Evolutionary conservation across 2,888 invertebrate species (phyloP), one percentile per base, ranked within the genome.

Genomic region (Tigriopus californicus): DNA sequence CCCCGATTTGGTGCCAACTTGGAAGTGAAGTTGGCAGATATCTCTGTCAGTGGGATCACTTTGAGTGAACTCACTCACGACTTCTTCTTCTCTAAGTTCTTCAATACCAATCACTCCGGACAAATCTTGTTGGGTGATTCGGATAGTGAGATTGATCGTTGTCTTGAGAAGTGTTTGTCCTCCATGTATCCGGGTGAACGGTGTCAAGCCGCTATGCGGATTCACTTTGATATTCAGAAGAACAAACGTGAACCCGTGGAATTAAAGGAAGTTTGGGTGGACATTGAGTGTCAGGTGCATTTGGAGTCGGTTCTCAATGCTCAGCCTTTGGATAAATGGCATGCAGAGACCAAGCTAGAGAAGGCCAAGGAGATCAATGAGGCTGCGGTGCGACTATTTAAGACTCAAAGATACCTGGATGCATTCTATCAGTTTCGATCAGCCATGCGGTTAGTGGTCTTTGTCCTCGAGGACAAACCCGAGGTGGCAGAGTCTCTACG

Each of bases 111-210:
- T 20, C 52, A 24, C 22, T 52, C 52, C 2, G 15, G 18, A 15
- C 33, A 24, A 1, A 33, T 52, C 22, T 15, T 52, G 13, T 10
- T 52, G 11, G 52, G 52, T 10, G 33, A 33, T 24, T 24, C 24
- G 11, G 52, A 52, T 33, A 52, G 33, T 25, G 52, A 52, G 25
- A 33, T 52, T 15, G 52, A 52, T 52, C 52, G 52, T 2, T 25
- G 33, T 33, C 25, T 52, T 52, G 52, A 52, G 13, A 33, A 52
- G 22, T 24, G 25, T 4, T 24, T 52, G 15, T 25, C 22, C 10
- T 52, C 52, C 52, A 52, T 52, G 52, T 52, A 52, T 33, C 8
- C 33, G 11, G 52, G 52, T 13, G 52, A 52, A 52, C 15, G 22
- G 22, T 52, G 25, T 24, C 33, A 33, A 33, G 33, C 33, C 3